phyloP scores from a whole-genome alignment of 2,797 vertebrate genomes.

The Channa striata region DNA sequence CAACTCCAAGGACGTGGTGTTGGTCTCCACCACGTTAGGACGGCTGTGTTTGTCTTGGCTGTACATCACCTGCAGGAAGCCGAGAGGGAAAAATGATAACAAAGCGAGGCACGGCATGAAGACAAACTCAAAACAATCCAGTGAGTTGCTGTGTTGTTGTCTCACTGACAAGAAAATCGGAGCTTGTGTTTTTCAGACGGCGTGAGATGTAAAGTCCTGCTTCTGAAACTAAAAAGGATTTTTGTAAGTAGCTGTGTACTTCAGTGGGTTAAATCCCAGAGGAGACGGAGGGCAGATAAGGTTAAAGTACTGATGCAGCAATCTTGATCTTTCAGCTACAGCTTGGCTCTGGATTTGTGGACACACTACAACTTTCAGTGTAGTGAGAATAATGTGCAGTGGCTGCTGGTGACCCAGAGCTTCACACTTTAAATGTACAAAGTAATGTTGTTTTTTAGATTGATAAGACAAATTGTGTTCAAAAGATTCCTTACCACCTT shows the following conservation, averaged over 20 bases:
- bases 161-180: constrained; percentile 8
- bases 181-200: constrained; percentile 19
- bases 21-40: constrained; percentile 93
- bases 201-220: constrained; percentile 27
- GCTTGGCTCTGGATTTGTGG: background rate
- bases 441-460: background rate
- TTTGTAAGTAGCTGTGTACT: constrained; percentile 27
- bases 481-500: constrained; percentile 12
- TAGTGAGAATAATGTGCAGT: background rate
- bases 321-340: constrained; percentile 11
- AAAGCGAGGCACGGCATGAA: background rate
- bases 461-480: background rate
- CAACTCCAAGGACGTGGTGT: constrained; percentile 94
- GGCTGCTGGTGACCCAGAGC: background rate
- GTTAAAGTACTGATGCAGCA: constrained; percentile 13
- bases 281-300: constrained; percentile 31
- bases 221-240: constrained; percentile 34
- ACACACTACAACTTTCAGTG: constrained; percentile 2
- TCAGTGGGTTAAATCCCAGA: constrained; percentile 33
- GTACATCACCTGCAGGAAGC: constrained; percentile 89
- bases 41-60: constrained; percentile 91
- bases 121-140: background rate
- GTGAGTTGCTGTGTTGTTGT: constrained; percentile 18
- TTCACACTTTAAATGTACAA: background rate
- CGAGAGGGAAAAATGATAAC: constrained; percentile 15